Evolutionary conservation across 1,140 invertebrate genomes (phyloP), one percentile per base, ranked within the genome.

Genomic region (Microplitis demolitor): DNA sequence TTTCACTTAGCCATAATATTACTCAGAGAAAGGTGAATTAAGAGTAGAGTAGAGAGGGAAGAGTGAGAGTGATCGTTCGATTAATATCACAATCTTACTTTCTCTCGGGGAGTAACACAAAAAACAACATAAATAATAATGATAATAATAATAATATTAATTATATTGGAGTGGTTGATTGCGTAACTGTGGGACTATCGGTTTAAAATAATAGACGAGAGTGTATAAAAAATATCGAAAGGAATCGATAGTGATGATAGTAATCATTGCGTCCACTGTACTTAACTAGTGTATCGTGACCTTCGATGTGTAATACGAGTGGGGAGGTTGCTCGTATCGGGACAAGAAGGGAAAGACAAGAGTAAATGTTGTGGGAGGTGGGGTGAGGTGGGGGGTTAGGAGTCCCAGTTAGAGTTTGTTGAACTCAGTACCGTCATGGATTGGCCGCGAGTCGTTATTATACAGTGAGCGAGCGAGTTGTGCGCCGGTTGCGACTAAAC

Each of bases 321-420:
- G 24, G 16, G 24, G 66, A 9, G 8, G 37, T 9, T 53, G 58
- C 13, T 68, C 61, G 56, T 75, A 58, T 63, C 16, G 37, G 53
- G 58, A 61, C 71, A 62, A 64, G 39, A 68, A 71, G 8, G 45
- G 54, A 72, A 68, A 68, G 51, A 70, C 33, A 60, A 45, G 39
- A 45, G 39, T 45, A 45, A 45, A 45, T 45, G 39, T 45, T 45
- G 66, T 35, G 35, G 69, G 66, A 69, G 69, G 56, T 58, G 64
- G 56, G 62, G 72, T 45, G 66, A 16, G 35, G 69, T 62, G 67
- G 69, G 56, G 53, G 64, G 56, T 54, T 66, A 45, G 68, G 73
- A 83, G 84, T 83, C 86, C 86, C 83, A 86, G 82, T 82, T 87
- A 77, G 70, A 82, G 86, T 87, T 86, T 82, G 84, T 85, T 87